Conservation (phyloP, 2,797 vertebrate species). For the Hippoglossus hippoglossus region DNA sequence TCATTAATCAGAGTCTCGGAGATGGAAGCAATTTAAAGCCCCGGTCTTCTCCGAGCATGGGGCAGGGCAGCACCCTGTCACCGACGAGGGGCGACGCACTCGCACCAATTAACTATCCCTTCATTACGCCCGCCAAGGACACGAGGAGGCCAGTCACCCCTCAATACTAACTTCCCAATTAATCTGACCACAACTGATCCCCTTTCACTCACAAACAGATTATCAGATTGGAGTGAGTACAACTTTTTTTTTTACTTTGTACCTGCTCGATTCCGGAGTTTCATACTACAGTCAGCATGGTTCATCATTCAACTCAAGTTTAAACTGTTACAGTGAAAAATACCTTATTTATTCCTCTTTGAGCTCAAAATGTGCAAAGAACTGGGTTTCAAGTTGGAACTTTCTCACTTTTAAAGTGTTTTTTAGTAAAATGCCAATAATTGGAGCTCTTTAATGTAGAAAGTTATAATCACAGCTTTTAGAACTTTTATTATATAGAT, state of each 20-base stretch:
- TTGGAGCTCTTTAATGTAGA: no score
- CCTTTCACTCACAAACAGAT: conserved; percentile 35
- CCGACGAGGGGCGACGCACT: conserved; percentile 58
- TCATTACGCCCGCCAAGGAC: conserved; percentile 80
- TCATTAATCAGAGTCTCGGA: conserved; percentile 85
- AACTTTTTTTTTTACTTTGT: not conserved
- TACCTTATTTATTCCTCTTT: no score
- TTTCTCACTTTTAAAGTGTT: no score
- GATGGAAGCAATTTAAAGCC: conserved; percentile 85
- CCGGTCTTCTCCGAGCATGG: conserved; percentile 77
- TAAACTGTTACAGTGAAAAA: no score
- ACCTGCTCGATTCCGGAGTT: not conserved
- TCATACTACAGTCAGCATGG: not conserved
- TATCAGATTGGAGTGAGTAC: conserved; percentile 18
- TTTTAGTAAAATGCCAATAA: not conserved
- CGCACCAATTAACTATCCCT: conserved; percentile 73
- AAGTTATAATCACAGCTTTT: no score
- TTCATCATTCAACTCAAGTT: no score
- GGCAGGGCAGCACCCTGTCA: conserved; percentile 82
- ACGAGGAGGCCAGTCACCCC: conserved; percentile 74
- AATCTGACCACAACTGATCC: conserved; percentile 59
- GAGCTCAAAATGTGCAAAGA: not conserved
- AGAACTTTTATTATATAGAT: no score
- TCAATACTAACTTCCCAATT: conserved; percentile 63
- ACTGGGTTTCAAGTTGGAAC: no score